Percentiles rank a stretch among this genome's conserved stretches.
These are phyloP conservation scores for Argya squamiceps DNA, from an alignment of 2,797 vertebrate species.

Conservation along the genomic window DNA sequence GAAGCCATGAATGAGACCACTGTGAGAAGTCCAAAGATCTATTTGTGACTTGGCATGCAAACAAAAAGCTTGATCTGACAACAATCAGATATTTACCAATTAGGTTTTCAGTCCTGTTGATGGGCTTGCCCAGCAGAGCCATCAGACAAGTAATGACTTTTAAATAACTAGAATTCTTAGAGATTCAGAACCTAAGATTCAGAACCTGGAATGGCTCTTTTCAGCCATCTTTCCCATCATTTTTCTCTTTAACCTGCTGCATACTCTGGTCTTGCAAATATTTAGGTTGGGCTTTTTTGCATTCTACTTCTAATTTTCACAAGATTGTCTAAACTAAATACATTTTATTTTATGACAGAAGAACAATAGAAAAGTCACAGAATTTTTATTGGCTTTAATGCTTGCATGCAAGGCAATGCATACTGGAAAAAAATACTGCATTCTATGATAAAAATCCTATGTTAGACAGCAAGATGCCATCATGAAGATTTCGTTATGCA, in stretches of 20 bases:
- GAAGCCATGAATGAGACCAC: background rate
- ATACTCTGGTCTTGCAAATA: background rate
- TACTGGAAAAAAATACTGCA: background rate
- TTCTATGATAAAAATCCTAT: background rate
- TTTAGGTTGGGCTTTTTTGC: background rate
- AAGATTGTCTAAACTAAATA: background rate
- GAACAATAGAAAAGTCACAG: background rate
- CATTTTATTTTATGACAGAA: background rate
- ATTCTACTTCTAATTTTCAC: background rate
- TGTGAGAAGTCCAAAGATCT: background rate
- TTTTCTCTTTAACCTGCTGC: background rate
- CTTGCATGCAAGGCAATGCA: background rate
- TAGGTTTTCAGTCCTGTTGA: background rate
- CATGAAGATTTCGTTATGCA: conserved; percentile 59
- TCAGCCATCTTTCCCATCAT: background rate
- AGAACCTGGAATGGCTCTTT: background rate
- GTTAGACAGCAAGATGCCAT: background rate
- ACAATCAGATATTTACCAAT: background rate
- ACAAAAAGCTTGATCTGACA: background rate
- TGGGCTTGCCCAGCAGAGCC: background rate
- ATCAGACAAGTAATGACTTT: background rate
- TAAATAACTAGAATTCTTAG: background rate
- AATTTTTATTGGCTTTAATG: background rate
- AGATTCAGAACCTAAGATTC: background rate
- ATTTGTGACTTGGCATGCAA: background rate